Percentiles rank a stretch among this genome's conserved stretches.
phyloP scores from a whole-genome alignment of 2,113 vertebrate species.

The Apteryx mantelli region DNA sequence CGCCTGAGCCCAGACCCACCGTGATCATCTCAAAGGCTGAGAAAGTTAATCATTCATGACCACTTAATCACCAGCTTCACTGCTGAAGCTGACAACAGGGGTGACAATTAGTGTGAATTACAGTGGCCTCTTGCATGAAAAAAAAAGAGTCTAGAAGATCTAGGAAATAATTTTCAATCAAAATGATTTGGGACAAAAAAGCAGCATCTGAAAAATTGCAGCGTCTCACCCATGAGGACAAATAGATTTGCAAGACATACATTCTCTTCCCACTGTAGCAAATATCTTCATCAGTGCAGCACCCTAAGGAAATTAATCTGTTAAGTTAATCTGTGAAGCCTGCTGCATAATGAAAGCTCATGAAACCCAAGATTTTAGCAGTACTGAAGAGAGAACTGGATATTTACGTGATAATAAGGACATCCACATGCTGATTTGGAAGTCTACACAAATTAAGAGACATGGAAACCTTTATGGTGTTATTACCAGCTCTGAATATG shows the following conservation, averaged over 20 bases:
- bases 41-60: background rate
- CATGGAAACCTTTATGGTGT: background rate
- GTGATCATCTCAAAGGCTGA: fast-evolving
- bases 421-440: background rate
- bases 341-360: background rate
- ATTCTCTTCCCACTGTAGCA: background rate
- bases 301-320: background rate
- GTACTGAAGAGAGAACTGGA: background rate
- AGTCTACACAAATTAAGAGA: background rate
- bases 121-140: background rate
- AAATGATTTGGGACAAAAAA: background rate
- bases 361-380: background rate
- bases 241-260: background rate
- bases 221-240: background rate
- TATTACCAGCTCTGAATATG: background rate
- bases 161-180: background rate
- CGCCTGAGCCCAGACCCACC: background rate
- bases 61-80: background rate
- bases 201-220: background rate
- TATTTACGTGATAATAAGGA: background rate
- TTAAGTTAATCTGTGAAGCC: background rate
- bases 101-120: background rate
- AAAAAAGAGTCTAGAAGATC: background rate
- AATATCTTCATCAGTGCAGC: background rate
- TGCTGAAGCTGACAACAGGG: background rate